A percentile compares a stretch with the other conserved stretches of the same genome.
Evolutionary conservation across 2,888 invertebrate species (phyloP).

Genomic region (Branchipolynoe longqiensis): DNA sequence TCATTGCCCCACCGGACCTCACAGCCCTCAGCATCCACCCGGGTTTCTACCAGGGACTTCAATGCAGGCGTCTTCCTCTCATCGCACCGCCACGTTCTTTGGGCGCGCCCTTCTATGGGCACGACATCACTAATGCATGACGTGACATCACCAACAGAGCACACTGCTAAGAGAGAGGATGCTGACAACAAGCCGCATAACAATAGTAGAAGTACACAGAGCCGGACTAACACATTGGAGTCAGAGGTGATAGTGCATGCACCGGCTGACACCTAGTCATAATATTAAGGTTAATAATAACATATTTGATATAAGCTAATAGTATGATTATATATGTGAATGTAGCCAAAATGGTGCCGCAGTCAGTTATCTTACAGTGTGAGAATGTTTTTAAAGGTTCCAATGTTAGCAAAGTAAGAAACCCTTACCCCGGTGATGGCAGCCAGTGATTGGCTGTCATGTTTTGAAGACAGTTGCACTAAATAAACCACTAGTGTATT

Average conservation of each 20-base stretch:
- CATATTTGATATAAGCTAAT: too few relatives aligned
- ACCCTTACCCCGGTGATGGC: too few relatives aligned
- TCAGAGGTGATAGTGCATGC: constrained; percentile 38
- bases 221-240: not conserved
- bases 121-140: not conserved
- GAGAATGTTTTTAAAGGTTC: too few relatives aligned
- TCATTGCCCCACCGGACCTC: constrained; percentile 16
- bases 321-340: too few relatives aligned
- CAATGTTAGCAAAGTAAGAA: too few relatives aligned
- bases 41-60: not conserved
- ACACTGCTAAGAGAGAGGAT: not conserved
- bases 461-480: too few relatives aligned
- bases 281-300: too few relatives aligned
- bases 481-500: too few relatives aligned
- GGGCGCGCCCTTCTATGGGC: not conserved
- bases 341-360: too few relatives aligned
- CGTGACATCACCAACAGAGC: not conserved
- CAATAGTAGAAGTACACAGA: not conserved
- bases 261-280: not conserved
- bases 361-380: too few relatives aligned
- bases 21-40: not conserved
- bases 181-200: constrained; percentile 8
- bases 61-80: not conserved
- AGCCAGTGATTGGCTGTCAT: too few relatives aligned
- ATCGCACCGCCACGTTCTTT: not conserved